Evolutionary conservation across 2,797 vertebrate species (phyloP).

Genomic region (Cossypha heuglini): DNA sequence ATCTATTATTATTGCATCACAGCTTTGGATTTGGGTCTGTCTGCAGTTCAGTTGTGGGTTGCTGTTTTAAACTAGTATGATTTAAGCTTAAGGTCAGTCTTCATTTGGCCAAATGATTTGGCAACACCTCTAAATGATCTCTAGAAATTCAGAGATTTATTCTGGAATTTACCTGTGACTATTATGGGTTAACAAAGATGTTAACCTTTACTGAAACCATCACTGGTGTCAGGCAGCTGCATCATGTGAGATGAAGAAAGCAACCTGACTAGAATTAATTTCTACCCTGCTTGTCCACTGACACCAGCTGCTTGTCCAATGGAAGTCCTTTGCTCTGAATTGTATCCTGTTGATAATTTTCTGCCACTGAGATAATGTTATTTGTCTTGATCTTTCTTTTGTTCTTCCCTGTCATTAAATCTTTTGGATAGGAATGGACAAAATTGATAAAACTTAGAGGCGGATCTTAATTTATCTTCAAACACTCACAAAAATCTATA

Average conservation of each 20-base stretch:
- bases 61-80: too few relatives aligned
- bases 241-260: background rate
- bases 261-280: background rate
- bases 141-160: too few relatives aligned
- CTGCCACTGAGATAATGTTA: background rate
- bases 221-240: too few relatives aligned
- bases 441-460: background rate
- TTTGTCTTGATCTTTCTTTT: background rate
- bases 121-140: too few relatives aligned
- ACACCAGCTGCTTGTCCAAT: background rate
- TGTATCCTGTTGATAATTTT: background rate
- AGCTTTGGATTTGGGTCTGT: too few relatives aligned
- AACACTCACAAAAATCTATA: background rate
- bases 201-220: too few relatives aligned
- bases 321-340: background rate
- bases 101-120: too few relatives aligned
- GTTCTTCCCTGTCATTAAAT: background rate
- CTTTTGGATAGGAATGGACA: background rate
- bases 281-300: background rate
- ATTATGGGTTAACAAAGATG: too few relatives aligned
- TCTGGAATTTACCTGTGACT: too few relatives aligned
- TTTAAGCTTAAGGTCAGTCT: too few relatives aligned
- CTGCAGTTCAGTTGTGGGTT: too few relatives aligned
- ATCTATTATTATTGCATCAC: too few relatives aligned
- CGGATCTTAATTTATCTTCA: background rate